These are phyloP conservation scores for Malurus splendens DNA, from an alignment of 2,797 vertebrate species.

Conservation along the genomic window DNA sequence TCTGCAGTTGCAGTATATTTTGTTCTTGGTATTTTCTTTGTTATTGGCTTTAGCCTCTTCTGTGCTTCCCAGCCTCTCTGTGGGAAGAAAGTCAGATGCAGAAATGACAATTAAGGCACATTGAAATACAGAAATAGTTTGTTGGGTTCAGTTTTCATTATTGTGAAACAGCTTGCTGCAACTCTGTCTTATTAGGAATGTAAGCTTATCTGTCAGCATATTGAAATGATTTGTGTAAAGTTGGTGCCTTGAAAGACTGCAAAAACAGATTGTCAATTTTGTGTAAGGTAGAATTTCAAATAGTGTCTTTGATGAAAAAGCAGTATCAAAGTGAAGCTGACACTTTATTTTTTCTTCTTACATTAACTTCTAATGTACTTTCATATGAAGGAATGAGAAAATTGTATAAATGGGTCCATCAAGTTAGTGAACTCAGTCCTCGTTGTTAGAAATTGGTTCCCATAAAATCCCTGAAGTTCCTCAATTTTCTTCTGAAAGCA, in stretches of 20 bases:
- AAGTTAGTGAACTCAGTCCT: not conserved
- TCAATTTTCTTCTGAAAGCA: not conserved
- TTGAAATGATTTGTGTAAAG: not conserved
- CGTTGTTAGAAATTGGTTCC: not conserved
- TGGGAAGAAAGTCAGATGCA: not conserved
- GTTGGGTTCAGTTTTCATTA: not conserved
- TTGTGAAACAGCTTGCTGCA: not conserved
- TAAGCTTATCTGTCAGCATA: not conserved
- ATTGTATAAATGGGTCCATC: not conserved
- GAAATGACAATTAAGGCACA: conserved; percentile 1
- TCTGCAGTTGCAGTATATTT: not conserved
- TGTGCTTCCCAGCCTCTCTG: not conserved
- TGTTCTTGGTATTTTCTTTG: not conserved
- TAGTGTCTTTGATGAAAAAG: not conserved
- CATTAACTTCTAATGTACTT: not conserved
- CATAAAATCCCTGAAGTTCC: not conserved
- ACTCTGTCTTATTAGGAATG: not conserved
- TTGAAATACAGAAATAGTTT: not conserved
- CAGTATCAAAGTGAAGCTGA: not conserved
- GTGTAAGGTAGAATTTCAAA: conserved; percentile 5
- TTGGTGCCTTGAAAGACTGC: not conserved
- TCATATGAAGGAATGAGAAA: not conserved
- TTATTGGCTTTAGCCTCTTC: not conserved
- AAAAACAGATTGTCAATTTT: not conserved
- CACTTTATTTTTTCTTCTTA: not conserved